A percentile compares a stretch with the other conserved stretches of the same genome.
Conservation (phyloP, 2,797 vertebrate genomes). For the Hapalemur alaotrensis region DNA sequence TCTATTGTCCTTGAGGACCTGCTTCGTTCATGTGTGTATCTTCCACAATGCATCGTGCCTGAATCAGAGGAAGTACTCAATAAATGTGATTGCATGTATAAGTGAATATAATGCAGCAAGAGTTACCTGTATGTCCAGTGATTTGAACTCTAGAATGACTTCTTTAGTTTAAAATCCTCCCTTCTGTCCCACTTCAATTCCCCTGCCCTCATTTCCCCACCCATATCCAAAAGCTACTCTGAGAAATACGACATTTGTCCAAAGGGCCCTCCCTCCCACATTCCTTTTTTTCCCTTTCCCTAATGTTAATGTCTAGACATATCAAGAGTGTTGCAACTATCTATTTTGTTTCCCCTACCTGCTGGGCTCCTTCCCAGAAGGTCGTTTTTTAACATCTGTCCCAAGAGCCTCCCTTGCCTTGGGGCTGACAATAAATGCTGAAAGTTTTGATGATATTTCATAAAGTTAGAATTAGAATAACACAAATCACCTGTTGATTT, state of each 20-base stretch:
- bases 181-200: not conserved
- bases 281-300: not conserved
- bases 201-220: not conserved
- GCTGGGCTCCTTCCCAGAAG: not conserved
- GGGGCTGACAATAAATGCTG: not conserved
- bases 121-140: not conserved
- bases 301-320: not conserved
- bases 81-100: not conserved
- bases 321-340: not conserved
- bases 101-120: not conserved
- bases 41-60: not conserved
- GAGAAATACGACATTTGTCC: constrained; percentile 36
- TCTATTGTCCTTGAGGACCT: not conserved
- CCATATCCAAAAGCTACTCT: constrained; percentile 28
- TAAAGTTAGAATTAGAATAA: constrained; percentile 12
- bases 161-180: not conserved
- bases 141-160: not conserved
- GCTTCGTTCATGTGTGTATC: not conserved
- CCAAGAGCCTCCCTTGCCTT: not conserved
- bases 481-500: not conserved
- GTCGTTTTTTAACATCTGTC: not conserved
- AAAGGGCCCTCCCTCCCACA: not conserved
- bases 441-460: not conserved
- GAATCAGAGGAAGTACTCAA: not conserved
- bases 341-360: not conserved